phyloP scores from a whole-genome alignment of 2,113 vertebrate species.

The Myrmecobius fasciatus region DNA sequence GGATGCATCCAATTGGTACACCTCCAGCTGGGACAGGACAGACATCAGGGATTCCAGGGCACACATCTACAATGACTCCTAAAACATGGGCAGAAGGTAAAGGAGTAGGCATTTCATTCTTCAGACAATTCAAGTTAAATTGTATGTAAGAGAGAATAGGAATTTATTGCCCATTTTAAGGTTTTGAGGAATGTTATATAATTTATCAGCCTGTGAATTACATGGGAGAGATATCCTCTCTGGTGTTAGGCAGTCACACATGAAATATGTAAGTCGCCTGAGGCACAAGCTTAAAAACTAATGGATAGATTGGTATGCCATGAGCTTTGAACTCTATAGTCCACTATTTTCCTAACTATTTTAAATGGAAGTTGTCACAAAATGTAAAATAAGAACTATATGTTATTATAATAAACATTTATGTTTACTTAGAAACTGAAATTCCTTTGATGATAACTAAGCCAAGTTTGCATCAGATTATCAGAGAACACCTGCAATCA shows the following conservation, averaged over 20 bases:
- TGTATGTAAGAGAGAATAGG: not conserved
- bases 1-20: conserved; percentile 74
- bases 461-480: not conserved
- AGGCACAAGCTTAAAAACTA: not conserved
- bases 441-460: conserved; percentile 8
- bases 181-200: not conserved
- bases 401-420: not conserved
- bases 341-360: not conserved
- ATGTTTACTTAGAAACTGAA: conserved; percentile 27
- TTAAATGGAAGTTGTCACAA: conserved; percentile 55
- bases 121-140: conserved; percentile 32
- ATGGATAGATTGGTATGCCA: not conserved
- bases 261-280: not conserved
- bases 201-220: not conserved
- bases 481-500: not conserved
- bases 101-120: conserved; percentile 38
- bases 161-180: conserved; percentile 10
- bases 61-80: conserved; percentile 82
- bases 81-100: conserved; percentile 90
- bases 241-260: not conserved
- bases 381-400: not conserved
- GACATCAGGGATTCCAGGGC: conserved; percentile 85
- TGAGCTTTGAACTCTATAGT: conserved; percentile 14
- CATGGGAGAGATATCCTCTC: conserved; percentile 22
- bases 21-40: conserved; percentile 83